Conservation (phyloP, 92 coral and sea anemone genomes). For the Actinernus sp. region DNA sequence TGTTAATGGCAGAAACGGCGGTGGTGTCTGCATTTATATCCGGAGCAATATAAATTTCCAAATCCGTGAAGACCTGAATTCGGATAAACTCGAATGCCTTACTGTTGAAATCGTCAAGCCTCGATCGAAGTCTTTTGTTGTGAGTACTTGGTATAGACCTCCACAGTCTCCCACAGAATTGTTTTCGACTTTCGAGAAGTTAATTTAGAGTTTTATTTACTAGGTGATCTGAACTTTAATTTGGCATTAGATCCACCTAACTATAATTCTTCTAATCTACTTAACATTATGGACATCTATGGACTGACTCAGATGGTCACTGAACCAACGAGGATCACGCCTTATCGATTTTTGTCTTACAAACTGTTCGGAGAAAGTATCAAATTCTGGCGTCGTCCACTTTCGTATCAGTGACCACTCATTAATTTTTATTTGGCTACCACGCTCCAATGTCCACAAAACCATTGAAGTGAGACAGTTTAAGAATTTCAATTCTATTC, state of each 20-base stretch:
- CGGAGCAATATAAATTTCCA: slow-evolving; percentile 9
- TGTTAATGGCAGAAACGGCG: slow-evolving; percentile 27
- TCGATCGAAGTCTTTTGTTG: slow-evolving; percentile 24
- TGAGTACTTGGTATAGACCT: slow-evolving; percentile 59
- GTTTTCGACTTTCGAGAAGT: slow-evolving; percentile 30
- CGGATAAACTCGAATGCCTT: slow-evolving; percentile 15
- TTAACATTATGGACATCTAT: slow-evolving; percentile 58
- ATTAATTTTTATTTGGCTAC: slow-evolving; percentile 39
- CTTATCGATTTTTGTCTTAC: slow-evolving; percentile 70
- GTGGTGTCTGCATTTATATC: slow-evolving; percentile 44
- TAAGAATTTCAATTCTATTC: too few relatives aligned
- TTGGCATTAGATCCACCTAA: not conserved
- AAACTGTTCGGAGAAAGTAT: slow-evolving; percentile 49
- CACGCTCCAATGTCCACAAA: slow-evolving; percentile 26
- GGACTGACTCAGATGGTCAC: slow-evolving; percentile 63
- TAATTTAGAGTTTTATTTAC: slow-evolving; percentile 40
- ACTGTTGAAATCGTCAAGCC: slow-evolving; percentile 39
- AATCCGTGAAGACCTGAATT: slow-evolving; percentile 21
- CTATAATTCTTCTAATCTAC: slow-evolving; percentile 34
- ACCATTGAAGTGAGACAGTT: not conserved
- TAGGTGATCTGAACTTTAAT: slow-evolving; percentile 65
- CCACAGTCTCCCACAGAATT: slow-evolving; percentile 38
- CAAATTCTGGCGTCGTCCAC: slow-evolving; percentile 51
- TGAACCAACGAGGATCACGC: slow-evolving; percentile 74
- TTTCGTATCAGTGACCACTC: slow-evolving; percentile 65